Evolutionary conservation across 2,888 invertebrate genomes (phyloP).

Genomic region (Palloptera scutellata): DNA sequence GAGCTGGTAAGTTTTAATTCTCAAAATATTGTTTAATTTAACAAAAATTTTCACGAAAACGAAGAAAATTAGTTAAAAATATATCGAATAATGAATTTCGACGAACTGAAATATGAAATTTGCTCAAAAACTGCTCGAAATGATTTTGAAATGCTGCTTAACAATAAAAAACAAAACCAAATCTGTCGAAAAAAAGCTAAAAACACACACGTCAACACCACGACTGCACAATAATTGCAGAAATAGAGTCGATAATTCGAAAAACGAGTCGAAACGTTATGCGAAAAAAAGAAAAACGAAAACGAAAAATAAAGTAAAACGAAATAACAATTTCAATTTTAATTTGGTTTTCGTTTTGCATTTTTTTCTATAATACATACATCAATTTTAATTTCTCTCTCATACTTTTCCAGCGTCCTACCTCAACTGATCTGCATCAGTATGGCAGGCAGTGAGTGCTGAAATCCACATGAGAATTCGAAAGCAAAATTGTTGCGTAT

Average conservation of each 20-base stretch:
- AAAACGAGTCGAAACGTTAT: neutral
- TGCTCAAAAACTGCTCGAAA: slow-evolving; percentile 42
- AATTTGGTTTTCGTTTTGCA: slow-evolving; percentile 14
- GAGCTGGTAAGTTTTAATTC: slow-evolving; percentile 60
- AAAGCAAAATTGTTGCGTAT: no score
- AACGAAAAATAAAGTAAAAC: slow-evolving; percentile 20
- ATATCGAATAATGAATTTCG: neutral
- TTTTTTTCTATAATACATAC: slow-evolving; percentile 14
- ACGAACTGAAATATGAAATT: slow-evolving; percentile 35
- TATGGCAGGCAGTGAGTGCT: no score
- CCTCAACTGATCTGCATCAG: neutral
- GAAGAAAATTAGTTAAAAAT: slow-evolving; percentile 36
- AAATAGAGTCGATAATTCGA: no score
- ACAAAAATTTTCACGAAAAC: slow-evolving; percentile 38
- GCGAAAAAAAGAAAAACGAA: neutral
- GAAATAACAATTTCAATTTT: slow-evolving; percentile 16
- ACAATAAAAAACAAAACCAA: slow-evolving; percentile 21
- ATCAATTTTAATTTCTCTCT: slow-evolving; percentile 15
- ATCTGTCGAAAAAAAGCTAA: slow-evolving; percentile 32
- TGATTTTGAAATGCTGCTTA: slow-evolving; percentile 16
- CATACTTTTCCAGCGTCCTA: neutral
- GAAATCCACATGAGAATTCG: no score
- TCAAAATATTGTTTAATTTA: slow-evolving; percentile 42
- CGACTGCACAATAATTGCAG: slow-evolving; percentile 40
- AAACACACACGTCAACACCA: slow-evolving; percentile 62